Evolutionary conservation across 2,797 vertebrate genomes (phyloP).

Genomic region (Melanotaenia trifasciata): DNA sequence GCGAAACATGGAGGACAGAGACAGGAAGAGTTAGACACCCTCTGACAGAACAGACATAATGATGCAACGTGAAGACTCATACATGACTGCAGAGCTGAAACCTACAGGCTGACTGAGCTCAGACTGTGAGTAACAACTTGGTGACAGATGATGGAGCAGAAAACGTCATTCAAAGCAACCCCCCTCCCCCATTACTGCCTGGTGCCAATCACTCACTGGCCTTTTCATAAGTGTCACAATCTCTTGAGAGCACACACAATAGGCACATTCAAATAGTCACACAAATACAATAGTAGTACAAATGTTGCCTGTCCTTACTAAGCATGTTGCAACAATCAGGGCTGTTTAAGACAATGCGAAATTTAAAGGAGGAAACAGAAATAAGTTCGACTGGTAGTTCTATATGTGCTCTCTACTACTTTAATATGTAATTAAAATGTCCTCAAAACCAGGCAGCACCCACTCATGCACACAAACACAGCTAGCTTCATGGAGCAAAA

Average conservation of each 20-base stretch:
- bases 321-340: constrained; percentile 21
- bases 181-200: constrained; percentile 10
- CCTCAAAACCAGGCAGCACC: constrained; percentile 4
- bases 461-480: not conserved
- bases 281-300: constrained; percentile 41
- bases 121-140: constrained; percentile 29
- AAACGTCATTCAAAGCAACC: constrained; percentile 47
- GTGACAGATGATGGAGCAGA: constrained; percentile 53
- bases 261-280: constrained; percentile 62
- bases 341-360: not conserved
- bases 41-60: constrained; percentile 17
- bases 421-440: not conserved
- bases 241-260: constrained; percentile 65
- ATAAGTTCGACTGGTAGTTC: not conserved
- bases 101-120: constrained; percentile 35
- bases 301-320: constrained; percentile 15
- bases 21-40: constrained; percentile 22
- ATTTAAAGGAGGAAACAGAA: not conserved
- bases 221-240: constrained; percentile 56
- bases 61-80: constrained; percentile 33
- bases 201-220: constrained; percentile 78
- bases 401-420: not conserved
- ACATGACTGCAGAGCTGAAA: constrained; percentile 21
- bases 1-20: constrained; percentile 35
- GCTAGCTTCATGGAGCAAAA: constrained; percentile 9